These are phyloP conservation scores for Nomada hirtipes DNA, from an alignment of 2,888 invertebrate genomes.

Conservation along the genomic window DNA sequence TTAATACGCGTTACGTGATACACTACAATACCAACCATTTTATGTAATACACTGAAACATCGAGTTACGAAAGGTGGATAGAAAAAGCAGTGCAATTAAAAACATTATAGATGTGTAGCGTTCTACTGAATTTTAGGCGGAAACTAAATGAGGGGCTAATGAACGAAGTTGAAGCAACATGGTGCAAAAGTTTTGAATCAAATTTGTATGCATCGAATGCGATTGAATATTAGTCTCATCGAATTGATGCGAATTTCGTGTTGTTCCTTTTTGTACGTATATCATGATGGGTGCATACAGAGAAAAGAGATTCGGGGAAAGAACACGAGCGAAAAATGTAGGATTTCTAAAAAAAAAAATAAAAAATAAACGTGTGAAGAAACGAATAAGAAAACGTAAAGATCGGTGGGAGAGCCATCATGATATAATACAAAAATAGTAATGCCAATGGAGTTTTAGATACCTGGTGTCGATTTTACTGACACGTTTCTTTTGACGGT, in stretches of 20 bases:
- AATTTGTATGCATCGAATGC: background rate
- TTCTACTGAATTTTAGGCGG: background rate
- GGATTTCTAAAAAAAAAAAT: no score
- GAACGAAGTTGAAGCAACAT: slow-evolving; percentile 29
- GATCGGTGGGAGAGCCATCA: slow-evolving; percentile 22
- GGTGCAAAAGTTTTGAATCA: slow-evolving; percentile 7
- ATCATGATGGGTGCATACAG: slow-evolving; percentile 32
- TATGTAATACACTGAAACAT: background rate
- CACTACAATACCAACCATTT: background rate
- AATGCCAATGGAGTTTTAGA: slow-evolving; percentile 68
- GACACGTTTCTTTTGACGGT: slow-evolving; percentile 79
- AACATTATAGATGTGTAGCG: slow-evolving; percentile 25
- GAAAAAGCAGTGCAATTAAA: slow-evolving; percentile 41
- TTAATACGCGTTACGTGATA: slow-evolving; percentile 3
- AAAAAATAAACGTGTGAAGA: background rate
- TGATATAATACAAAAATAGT: slow-evolving; percentile 42
- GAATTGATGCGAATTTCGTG: slow-evolving; percentile 15
- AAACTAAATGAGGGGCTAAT: slow-evolving; percentile 15
- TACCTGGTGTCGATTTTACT: slow-evolving; percentile 78
- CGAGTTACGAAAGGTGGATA: background rate
- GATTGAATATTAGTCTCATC: slow-evolving; percentile 5
- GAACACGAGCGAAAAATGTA: no score
- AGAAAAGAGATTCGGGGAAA: no score
- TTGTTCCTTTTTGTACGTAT: slow-evolving; percentile 16
- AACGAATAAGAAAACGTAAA: background rate